Evolutionary conservation across 2,113 vertebrate species (phyloP), one percentile per base, ranked within the genome.

Genomic region (Hypanus sabinus): DNA sequence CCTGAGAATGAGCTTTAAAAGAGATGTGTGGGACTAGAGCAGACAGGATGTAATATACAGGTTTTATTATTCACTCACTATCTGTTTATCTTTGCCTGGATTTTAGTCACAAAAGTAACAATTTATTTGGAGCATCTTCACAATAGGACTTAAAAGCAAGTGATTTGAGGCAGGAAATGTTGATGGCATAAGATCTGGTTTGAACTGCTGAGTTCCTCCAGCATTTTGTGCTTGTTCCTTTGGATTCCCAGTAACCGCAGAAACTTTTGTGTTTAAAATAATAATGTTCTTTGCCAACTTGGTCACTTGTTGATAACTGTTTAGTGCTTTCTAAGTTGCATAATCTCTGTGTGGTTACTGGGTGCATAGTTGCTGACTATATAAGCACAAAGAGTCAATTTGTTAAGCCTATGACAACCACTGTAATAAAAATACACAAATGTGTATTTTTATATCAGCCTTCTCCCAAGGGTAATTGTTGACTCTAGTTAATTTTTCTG

Each of bases 81-180:
- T 75, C 36, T 73, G 20, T 93, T 92, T 92, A 38, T 33, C 36
- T 93, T 93, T 93, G 33, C n/a, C 16, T 73, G 65, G 6, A 36
- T 70, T 92, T 92, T 92, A 92, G 88, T 38, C 36, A 73, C 22
- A 73, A 27, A 93, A 0, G 3, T 93, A 73, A 71, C 10, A 20
- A 93, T 93, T 93, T 55, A 93, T 75, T 93, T 93, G 91, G 22
- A 93, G 71, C 24, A 75, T 55, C 68, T 93, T 93, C 91, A 75
- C 46, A 93, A 75, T 27, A 5, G 11, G 0, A 1, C 38, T 12
- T 46, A 3, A 55, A 27, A 22, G 46, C 20, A 46, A 30, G 91
- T 73, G 36, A 90, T 20, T 65, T 33, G 33, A 65, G 85, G 16
- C 60, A 90, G 16, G 30, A n/a, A 90, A 33, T 90, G 30, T 90